Evolutionary conservation across 2,797 vertebrate species (phyloP), one percentile per base, ranked within the genome.

Genomic region (Scomberomorus guttatus): DNA sequence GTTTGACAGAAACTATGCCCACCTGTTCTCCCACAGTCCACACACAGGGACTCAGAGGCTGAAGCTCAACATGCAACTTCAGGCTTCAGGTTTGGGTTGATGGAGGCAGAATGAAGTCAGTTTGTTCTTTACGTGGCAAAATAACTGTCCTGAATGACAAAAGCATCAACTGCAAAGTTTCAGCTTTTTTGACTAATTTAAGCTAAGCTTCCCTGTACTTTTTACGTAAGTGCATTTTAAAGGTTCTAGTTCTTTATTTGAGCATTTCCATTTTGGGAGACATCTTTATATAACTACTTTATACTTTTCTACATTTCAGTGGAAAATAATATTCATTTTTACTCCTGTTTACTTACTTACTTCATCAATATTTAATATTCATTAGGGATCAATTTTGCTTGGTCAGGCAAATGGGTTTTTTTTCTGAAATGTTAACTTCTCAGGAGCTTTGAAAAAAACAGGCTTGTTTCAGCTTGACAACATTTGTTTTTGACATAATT

Each of bases 1-100:
- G 89, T 83, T 61, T 95, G 95, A 96, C 95, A 94, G 92, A 81
- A 93, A 91, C 91, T 95, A 96, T 95, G 93, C 74, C 94, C 95
- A 96, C 95, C 95, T 96, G 95, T 95, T 95, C 89, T 86, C 87
- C 89, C 90, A 91, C 83, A 82, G 82, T 90, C 90, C 82, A 56
- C 83, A 81, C 37, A 32, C 82, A 68, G 75, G 80, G 42, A 79
- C 88, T 70, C 70, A 29, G 85, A 32, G 72, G 51, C 79, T 32
- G 58, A 39, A 63, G 58, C 55, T 63, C 63, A 44, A 51, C 24
- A 24, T n/a, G 44, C 17, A 54, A 72, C 78, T 82, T 54, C 62
- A 13, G 66, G 77, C 68, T 76, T 75, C 84, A 86, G 82, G 85
- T 90, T 83, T 58, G 81, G 54, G 48, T 51, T 24, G 69, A 70